Evolutionary conservation across 2,888 invertebrate species (phyloP).

Genomic region (Asteroscopus sphinx): DNA sequence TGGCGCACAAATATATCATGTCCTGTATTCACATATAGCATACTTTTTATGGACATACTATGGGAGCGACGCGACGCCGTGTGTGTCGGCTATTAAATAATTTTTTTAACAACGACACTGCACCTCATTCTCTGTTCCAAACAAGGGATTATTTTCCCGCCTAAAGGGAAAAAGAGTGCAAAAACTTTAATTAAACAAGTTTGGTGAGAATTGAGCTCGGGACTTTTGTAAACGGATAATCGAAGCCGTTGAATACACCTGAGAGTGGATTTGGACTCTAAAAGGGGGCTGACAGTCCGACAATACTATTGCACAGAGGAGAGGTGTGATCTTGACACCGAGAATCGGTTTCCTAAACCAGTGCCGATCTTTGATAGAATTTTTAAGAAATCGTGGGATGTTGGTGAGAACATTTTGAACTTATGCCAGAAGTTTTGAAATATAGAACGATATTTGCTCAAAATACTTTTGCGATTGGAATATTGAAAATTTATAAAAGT

Average conservation of each 20-base stretch:
- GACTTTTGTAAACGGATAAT: constrained; percentile 89
- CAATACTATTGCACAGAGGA: constrained; percentile 54
- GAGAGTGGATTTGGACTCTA: constrained; percentile 72
- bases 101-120: constrained; percentile 49
- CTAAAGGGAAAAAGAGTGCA: constrained; percentile 89
- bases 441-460: constrained; percentile 15
- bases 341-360: constrained; percentile 46
- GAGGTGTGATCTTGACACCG: constrained; percentile 54
- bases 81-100: too few relatives aligned
- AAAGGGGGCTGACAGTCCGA: constrained; percentile 68
- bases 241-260: constrained; percentile 85
- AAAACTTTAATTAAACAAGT: constrained; percentile 90
- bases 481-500: too few relatives aligned
- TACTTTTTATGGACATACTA: too few relatives aligned
- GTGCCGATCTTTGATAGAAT: constrained; percentile 42
- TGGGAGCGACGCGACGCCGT: too few relatives aligned
- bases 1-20: too few relatives aligned
- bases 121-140: constrained; percentile 65
- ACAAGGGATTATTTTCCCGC: constrained; percentile 85
- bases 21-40: too few relatives aligned
- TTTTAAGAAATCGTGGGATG: constrained; percentile 43
- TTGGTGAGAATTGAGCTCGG: constrained; percentile 84
- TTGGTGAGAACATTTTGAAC: constrained; percentile 23
- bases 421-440: constrained; percentile 35
- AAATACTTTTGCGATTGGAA: neutral